Conservation (phyloP, 2,113 vertebrate species). For the Oplegnathus fasciatus region DNA sequence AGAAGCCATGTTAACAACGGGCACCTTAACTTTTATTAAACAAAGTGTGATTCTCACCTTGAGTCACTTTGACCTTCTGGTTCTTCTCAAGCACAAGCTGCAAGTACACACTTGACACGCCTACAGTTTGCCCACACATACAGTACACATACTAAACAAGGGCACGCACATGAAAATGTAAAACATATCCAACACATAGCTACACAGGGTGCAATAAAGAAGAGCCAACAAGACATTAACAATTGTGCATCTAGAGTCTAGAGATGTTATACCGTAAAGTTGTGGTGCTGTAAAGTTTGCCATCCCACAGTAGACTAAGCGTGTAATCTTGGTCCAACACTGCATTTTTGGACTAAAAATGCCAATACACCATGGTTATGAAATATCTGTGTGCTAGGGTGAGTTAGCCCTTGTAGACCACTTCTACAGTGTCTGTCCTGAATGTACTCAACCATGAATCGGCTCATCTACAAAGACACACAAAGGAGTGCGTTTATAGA, state of each 20-base stretch:
- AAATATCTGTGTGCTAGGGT: constrained; percentile 8
- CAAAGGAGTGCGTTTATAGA: not conserved
- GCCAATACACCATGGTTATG: constrained; percentile 1
- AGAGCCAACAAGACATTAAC: constrained; percentile 21
- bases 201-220: constrained; percentile 11
- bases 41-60: constrained; percentile 36
- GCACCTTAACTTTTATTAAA: constrained; percentile 30
- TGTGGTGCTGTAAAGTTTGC: constrained; percentile 39
- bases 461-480: constrained; percentile 2
- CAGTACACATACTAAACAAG: constrained; percentile 17
- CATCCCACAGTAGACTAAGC: constrained; percentile 1
- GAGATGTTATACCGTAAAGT: constrained; percentile 27
- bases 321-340: constrained; percentile 19
- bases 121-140: not conserved
- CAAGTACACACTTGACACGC: constrained; percentile 21
- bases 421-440: not conserved
- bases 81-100: constrained; percentile 29
- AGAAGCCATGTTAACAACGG: constrained; percentile 39
- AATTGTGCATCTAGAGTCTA: constrained; percentile 9
- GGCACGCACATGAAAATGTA: constrained; percentile 16
- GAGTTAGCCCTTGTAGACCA: constrained; percentile 34
- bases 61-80: constrained; percentile 36
- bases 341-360: constrained; percentile 7
- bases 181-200: constrained; percentile 20
- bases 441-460: constrained; percentile 11